A percentile compares a stretch with the other conserved stretches of the same genome.
Evolutionary conservation across 2,797 vertebrate species (phyloP).

Genomic region (Odontamblyopus lacepedii): DNA sequence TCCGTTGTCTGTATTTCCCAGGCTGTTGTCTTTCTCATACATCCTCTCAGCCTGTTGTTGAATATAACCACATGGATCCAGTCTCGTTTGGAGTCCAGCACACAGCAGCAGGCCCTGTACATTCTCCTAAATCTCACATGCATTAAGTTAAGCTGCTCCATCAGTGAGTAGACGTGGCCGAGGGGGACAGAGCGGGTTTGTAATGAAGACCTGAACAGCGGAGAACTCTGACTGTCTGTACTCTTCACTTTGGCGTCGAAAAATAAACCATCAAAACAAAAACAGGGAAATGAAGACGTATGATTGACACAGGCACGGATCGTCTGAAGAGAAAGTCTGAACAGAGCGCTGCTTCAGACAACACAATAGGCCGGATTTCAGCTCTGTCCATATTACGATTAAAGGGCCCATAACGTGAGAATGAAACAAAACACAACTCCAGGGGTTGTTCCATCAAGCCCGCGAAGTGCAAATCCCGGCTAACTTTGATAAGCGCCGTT

Average conservation of each 20-base stretch:
- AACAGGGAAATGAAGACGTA: neutral
- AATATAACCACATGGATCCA: constrained; percentile 24
- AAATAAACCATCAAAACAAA: neutral
- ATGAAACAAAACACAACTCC: too few relatives aligned
- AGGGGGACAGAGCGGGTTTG: constrained; percentile 2
- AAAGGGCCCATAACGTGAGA: neutral
- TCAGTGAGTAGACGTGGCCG: constrained; percentile 34
- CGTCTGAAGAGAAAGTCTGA: neutral
- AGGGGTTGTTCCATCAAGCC: too few relatives aligned
- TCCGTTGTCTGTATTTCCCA: too few relatives aligned
- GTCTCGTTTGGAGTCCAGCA: constrained; percentile 24
- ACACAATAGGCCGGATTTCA: neutral
- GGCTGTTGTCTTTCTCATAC: neutral
- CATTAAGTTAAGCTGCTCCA: constrained; percentile 39
- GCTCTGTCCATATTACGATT: neutral
- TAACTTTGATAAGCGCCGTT: too few relatives aligned
- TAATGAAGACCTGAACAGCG: neutral
- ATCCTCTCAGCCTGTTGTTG: neutral
- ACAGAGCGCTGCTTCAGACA: neutral
- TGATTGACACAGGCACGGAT: neutral
- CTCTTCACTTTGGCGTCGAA: neutral
- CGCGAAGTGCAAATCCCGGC: too few relatives aligned
- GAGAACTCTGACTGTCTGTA: neutral
- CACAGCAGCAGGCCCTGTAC: constrained; percentile 24
- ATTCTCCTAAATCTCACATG: constrained; percentile 38